These are phyloP conservation scores for Thaumetopoea pityocampa DNA, from an alignment of 1,140 invertebrate genomes.

Conservation along the genomic window DNA sequence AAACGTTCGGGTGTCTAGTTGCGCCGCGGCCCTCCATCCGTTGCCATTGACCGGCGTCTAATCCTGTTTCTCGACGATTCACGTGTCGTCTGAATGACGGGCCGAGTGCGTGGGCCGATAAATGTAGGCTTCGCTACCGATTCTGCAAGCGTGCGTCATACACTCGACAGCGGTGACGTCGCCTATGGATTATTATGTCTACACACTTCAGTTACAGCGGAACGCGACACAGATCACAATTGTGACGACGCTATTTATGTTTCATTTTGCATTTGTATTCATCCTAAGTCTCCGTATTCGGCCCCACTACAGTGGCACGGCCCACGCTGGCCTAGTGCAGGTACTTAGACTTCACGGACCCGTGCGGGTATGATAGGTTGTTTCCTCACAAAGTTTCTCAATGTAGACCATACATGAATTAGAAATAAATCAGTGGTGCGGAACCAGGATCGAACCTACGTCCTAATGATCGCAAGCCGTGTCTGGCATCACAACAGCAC, in stretches of 20 bases:
- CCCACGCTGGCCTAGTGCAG: too few relatives aligned
- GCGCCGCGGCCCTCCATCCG: too few relatives aligned
- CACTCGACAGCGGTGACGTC: constrained; percentile 28
- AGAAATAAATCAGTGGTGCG: too few relatives aligned
- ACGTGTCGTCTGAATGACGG: constrained; percentile 23
- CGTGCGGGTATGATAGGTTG: too few relatives aligned
- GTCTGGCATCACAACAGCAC: too few relatives aligned
- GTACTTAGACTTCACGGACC: too few relatives aligned
- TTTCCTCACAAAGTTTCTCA: too few relatives aligned
- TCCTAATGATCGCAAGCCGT: too few relatives aligned
- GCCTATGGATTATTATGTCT: constrained; percentile 17
- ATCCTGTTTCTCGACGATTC: constrained; percentile 33
- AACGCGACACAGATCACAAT: constrained; percentile 1
- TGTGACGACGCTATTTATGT: constrained; percentile 2
- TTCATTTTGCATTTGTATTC: neutral
- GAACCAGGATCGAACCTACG: too few relatives aligned
- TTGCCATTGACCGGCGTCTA: constrained; percentile 28
- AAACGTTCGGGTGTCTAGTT: too few relatives aligned
- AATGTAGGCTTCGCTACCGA: constrained; percentile 40
- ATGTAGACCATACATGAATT: too few relatives aligned
- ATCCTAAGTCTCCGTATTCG: neutral
- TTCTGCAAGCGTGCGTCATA: constrained; percentile 37
- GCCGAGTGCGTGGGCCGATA: constrained; percentile 32
- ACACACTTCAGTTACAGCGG: constrained; percentile 10
- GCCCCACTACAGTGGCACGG: too few relatives aligned